Base-by-base conservation (phyloP, 2,113 vertebrate genomes). In the Atrichornis clamosus region DNA sequence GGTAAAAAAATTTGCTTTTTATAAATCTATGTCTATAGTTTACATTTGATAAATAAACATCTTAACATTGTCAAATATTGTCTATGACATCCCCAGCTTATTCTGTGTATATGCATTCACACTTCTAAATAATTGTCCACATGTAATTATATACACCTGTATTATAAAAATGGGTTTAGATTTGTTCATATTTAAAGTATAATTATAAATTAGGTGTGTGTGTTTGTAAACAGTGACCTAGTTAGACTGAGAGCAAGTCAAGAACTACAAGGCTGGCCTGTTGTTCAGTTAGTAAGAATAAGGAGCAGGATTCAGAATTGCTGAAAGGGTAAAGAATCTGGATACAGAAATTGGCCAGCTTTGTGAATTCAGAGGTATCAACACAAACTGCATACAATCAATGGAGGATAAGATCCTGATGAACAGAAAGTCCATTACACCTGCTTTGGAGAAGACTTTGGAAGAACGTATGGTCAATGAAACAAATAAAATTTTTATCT, bases 31-130 rank as follows among this genome's bases (percentile, higher is more conserved):
- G 7, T 70, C 13, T 56, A 15, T 35, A 35, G 4, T 62, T 92
- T 76, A 52, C 2, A 8, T 56, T 80, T 52, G 6, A 47, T n/a
- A 75, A 77, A 75, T 27, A 24, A 17, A 44, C 0, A 0, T 35
- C 6, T 67, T 58, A n/a, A 2, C 15, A 30, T 17, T 47, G 16
- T 37, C 3, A 3, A 55, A 21, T 70, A 67, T 74, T 82, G 50
- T 32, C 27, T 11, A 52, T 23, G 44, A 23, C 21, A 52, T 30
- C 5, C 7, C 4, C 13, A 32, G 14, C 49, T 82, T 82, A 62
- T 77, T 68, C 52, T 50, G 37, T 22, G 7, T 20, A 14, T 18
- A 8, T 30, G 4, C 19, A 37, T 44, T 44, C 5, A 39, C 50
- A 23, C 8, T 50, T 79, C 60, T 49, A 46, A 75, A 58, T 73